phyloP scores from a whole-genome alignment of 2,888 invertebrate species.

The Calameuta pallipes region DNA sequence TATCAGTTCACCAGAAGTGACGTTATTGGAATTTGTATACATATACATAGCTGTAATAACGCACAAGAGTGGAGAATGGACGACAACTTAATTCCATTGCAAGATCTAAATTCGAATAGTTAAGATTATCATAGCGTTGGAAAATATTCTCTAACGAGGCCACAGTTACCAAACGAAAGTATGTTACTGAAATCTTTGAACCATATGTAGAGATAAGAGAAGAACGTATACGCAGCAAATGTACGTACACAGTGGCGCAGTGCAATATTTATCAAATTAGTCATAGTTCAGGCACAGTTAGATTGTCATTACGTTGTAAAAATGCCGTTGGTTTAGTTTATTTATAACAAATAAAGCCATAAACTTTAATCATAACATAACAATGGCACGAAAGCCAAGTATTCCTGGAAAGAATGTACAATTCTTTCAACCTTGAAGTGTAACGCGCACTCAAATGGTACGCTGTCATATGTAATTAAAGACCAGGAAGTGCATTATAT shows the following conservation, averaged over 20 bases:
- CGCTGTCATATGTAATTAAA: background rate
- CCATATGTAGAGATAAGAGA: background rate
- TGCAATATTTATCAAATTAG: background rate
- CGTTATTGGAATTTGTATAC: background rate
- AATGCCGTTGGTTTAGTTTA: background rate
- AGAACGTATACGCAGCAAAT: background rate
- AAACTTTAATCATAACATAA: background rate
- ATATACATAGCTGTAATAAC: background rate
- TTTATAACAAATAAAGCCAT: background rate
- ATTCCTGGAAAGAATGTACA: background rate
- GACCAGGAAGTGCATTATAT: background rate
- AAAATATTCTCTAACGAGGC: slow-evolving; percentile 1
- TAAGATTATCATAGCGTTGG: background rate
- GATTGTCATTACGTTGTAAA: background rate
- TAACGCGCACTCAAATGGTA: background rate
- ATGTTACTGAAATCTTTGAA: background rate
- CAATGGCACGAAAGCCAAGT: background rate
- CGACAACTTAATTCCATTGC: background rate
- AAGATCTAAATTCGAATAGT: background rate
- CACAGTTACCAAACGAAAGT: background rate
- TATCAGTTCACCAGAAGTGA: background rate
- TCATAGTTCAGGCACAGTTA: background rate
- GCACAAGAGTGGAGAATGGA: background rate
- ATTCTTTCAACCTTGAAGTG: background rate
- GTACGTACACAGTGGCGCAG: background rate